Evolutionary conservation across 1,140 invertebrate species (phyloP).

Genomic region (Drepana arcuata): DNA sequence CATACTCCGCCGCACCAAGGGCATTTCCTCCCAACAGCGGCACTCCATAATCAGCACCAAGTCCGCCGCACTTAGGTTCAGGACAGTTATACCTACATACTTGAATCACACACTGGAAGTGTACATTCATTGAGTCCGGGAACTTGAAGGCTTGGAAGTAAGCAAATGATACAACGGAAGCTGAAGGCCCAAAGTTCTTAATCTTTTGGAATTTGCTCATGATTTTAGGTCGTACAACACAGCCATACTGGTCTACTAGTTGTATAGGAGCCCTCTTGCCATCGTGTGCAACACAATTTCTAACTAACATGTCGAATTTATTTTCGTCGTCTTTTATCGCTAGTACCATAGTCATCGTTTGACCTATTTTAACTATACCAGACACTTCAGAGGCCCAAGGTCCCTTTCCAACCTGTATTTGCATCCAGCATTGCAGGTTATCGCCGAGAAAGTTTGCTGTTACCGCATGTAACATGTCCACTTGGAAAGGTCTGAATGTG

Average conservation of each 20-base stretch:
- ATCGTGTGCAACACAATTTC: constrained; percentile 95
- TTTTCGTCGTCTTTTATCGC: constrained; percentile 96
- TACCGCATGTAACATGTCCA: constrained; percentile 94
- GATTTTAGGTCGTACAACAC: constrained; percentile 92
- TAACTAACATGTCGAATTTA: constrained; percentile 95
- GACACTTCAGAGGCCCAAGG: constrained; percentile 96
- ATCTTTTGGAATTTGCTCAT: constrained; percentile 97
- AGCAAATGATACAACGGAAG: constrained; percentile 93
- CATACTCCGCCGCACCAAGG: constrained; percentile 77
- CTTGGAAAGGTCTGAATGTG: constrained; percentile 93
- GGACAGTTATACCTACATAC: constrained; percentile 95
- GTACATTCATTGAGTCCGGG: constrained; percentile 97
- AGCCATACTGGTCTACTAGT: constrained; percentile 92
- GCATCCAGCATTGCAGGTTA: constrained; percentile 97
- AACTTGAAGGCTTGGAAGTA: constrained; percentile 98
- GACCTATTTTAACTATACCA: constrained; percentile 95
- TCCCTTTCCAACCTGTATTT: constrained; percentile 94
- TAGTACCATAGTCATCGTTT: constrained; percentile 96
- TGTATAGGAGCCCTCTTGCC: constrained; percentile 94
- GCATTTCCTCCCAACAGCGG: constrained; percentile 75
- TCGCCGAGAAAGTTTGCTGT: constrained; percentile 95
- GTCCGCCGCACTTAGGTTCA: constrained; percentile 87
- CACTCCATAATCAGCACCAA: constrained; percentile 79
- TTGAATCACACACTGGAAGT: constrained; percentile 97
- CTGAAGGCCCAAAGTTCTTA: constrained; percentile 94